Evolutionary conservation across 2,113 vertebrate species (phyloP).

Genomic region (Mungos mungo): DNA sequence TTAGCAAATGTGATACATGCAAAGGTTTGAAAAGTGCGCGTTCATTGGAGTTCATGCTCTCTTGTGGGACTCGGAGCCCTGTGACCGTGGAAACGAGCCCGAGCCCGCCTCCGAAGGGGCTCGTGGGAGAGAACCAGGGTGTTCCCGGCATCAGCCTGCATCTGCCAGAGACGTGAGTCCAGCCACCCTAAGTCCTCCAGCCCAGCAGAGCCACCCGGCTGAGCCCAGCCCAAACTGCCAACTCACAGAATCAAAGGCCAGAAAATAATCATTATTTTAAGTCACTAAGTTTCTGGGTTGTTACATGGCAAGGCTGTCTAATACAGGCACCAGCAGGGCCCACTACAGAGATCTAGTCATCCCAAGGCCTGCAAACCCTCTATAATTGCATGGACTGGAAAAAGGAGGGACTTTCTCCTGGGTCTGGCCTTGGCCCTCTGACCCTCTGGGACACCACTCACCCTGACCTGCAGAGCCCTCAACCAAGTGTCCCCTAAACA

Average conservation of each 20-base stretch:
- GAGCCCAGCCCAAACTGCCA: neutral
- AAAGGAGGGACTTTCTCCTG: neutral
- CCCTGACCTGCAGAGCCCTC: neutral
- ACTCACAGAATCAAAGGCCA: neutral
- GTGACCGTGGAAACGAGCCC: neutral
- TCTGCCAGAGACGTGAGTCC: accelerated
- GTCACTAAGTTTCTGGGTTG: neutral
- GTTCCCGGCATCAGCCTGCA: neutral
- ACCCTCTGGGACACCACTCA: neutral
- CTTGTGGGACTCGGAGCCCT: neutral
- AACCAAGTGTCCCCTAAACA: neutral
- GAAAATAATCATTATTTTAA: neutral
- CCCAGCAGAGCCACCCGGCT: neutral
- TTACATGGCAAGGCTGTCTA: neutral
- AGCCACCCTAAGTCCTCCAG: neutral
- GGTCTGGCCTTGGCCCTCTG: neutral
- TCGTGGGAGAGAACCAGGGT: neutral
- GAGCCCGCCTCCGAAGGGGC: too few species aligned
- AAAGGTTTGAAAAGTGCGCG: neutral
- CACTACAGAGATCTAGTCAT: neutral
- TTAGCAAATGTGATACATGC: accelerated
- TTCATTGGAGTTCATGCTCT: neutral
- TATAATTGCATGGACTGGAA: neutral
- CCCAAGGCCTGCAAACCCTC: neutral
- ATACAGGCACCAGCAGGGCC: neutral